Evolutionary conservation across 2,797 vertebrate genomes (phyloP).

Genomic region (Pelochelys cantorii): DNA sequence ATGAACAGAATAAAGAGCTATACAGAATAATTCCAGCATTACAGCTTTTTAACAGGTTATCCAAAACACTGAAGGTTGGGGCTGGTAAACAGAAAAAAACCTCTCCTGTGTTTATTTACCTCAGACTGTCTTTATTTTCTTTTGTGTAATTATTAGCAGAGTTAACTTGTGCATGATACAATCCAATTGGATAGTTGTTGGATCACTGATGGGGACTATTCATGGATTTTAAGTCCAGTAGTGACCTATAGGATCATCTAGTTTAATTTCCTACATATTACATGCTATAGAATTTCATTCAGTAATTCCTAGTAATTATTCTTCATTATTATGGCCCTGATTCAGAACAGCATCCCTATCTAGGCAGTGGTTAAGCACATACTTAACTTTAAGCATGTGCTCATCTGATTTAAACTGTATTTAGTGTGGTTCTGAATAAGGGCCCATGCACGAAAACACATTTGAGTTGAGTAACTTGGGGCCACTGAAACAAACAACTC

Average conservation of each 20-base stretch:
- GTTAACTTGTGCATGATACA: not conserved
- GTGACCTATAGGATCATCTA: not conserved
- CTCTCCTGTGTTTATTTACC: slow-evolving; percentile 65
- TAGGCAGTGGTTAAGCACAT: slow-evolving; percentile 49
- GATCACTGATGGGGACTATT: not conserved
- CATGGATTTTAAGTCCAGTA: slow-evolving; percentile 36
- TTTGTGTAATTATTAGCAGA: slow-evolving; percentile 35
- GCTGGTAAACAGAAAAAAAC: slow-evolving; percentile 53
- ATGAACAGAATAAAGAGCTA: slow-evolving; percentile 69
- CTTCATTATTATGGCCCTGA: not conserved
- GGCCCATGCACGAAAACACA: slow-evolving; percentile 5
- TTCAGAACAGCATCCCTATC: slow-evolving; percentile 61
- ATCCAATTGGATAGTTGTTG: slow-evolving; percentile 46
- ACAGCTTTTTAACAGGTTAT: slow-evolving; percentile 69
- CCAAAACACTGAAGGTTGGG: slow-evolving; percentile 46
- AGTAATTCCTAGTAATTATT: slow-evolving; percentile 28
- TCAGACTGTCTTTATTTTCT: slow-evolving; percentile 54
- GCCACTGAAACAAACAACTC: not conserved
- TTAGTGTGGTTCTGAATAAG: not conserved
- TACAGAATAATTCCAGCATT: slow-evolving; percentile 58
- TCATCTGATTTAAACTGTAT: slow-evolving; percentile 37
- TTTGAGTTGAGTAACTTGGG: not conserved
- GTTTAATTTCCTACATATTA: slow-evolving; percentile 19
- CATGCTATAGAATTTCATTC: slow-evolving; percentile 10
- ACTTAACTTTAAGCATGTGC: slow-evolving; percentile 52